Percentiles rank a stretch among this genome's conserved stretches.
Evolutionary conservation across 1,140 invertebrate genomes (phyloP).

Genomic region (Drosophila nigromelanica): DNA sequence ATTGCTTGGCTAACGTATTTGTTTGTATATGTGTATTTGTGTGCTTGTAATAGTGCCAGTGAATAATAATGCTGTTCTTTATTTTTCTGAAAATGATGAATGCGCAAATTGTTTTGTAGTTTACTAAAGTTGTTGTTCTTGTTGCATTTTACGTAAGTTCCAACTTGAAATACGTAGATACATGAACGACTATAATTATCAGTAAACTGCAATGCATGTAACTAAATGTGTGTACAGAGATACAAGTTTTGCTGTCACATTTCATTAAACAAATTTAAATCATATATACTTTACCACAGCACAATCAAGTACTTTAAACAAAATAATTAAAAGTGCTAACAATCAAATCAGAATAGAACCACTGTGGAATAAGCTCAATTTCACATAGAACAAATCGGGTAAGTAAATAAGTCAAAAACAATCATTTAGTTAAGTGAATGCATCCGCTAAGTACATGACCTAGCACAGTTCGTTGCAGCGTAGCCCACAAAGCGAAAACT

Average conservation of each 20-base stretch:
- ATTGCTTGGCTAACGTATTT: constrained; percentile 5
- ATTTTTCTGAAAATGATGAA: constrained; percentile 31
- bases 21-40: neutral
- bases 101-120: constrained; percentile 45
- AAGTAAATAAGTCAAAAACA: constrained; percentile 20
- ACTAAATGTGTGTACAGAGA: neutral
- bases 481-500: constrained; percentile 16
- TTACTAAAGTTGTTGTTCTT: constrained; percentile 28
- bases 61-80: constrained; percentile 23
- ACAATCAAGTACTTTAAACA: neutral
- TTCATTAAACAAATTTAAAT: too few relatives aligned
- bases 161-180: too few relatives aligned
- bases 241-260: too few relatives aligned
- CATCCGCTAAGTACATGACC: constrained; percentile 21
- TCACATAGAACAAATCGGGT: constrained; percentile 15
- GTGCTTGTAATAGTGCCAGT: constrained; percentile 12
- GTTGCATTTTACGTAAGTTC: constrained; percentile 58
- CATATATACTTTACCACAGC: neutral
- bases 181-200: constrained; percentile 11
- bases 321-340: neutral
- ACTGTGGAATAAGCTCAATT: constrained; percentile 26
- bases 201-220: neutral
- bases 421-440: neutral
- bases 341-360: constrained; percentile 8
- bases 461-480: constrained; percentile 26